phyloP scores from a whole-genome alignment of 2,113 vertebrate genomes.

The Gracilinanus agilis region DNA sequence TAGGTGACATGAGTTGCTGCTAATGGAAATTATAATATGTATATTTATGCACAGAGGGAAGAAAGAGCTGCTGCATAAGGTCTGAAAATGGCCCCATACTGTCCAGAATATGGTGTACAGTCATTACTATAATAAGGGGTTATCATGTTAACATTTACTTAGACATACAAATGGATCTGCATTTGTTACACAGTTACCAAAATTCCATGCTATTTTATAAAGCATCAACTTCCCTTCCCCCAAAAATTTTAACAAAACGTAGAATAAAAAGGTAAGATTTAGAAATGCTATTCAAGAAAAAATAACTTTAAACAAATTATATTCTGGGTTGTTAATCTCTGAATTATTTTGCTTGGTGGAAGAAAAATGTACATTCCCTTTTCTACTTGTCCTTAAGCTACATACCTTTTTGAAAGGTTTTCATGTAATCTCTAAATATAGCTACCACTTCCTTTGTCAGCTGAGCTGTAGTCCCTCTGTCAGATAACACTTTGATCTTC shows the following conservation, averaged over 20 bases:
- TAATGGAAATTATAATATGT: neutral
- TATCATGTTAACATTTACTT: neutral
- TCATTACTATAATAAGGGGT: neutral
- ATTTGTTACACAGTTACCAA: slow-evolving; percentile 19
- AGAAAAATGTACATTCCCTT: slow-evolving; percentile 38
- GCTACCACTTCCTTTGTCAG: slow-evolving; percentile 47
- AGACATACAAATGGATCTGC: neutral
- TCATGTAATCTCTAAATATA: slow-evolving; percentile 69
- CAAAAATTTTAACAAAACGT: slow-evolving; percentile 39
- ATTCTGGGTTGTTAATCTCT: neutral
- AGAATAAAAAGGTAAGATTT: neutral
- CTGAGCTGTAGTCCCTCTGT: slow-evolving; percentile 27
- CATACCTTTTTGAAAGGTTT: slow-evolving; percentile 53
- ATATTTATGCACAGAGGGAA: neutral
- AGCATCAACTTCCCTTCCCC: neutral
- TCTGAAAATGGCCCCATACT: neutral
- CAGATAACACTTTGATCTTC: slow-evolving; percentile 52
- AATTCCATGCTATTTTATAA: neutral
- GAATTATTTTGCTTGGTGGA: neutral
- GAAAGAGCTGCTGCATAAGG: fast-evolving
- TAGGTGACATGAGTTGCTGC: slow-evolving; percentile 1
- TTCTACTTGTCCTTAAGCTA: slow-evolving; percentile 43
- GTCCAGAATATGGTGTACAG: neutral
- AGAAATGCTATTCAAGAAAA: slow-evolving; percentile 8
- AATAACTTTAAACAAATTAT: neutral